Evolutionary conservation across 2,113 vertebrate species (phyloP).

Genomic region (Mohoua ochrocephala): DNA sequence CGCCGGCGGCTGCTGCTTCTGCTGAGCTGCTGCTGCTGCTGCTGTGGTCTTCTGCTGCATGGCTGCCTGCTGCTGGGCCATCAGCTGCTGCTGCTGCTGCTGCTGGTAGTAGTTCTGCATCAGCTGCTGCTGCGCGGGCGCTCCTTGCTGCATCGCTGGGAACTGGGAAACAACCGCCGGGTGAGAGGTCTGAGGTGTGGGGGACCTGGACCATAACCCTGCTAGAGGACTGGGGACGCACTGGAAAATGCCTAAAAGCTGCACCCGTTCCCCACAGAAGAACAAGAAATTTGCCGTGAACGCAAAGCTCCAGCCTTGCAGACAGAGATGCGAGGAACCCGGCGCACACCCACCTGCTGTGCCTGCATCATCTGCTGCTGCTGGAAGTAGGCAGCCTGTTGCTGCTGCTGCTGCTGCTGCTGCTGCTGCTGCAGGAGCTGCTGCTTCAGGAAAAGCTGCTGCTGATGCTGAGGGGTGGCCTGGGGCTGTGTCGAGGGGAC

Average conservation of each 20-base stretch:
- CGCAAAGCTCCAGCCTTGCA: neutral
- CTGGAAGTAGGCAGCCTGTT: constrained; percentile 61
- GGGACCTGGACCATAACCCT: neutral
- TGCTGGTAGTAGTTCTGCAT: constrained; percentile 79
- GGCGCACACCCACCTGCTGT: constrained; percentile 77
- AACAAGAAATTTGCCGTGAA: neutral
- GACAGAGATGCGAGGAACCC: rapidly evolving
- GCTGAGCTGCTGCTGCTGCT: constrained; percentile 17
- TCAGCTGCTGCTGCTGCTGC: constrained; percentile 70
- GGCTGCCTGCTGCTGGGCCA: constrained; percentile 74
- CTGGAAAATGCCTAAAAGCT: neutral
- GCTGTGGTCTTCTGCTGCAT: constrained; percentile 66
- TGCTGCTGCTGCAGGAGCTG: constrained; percentile 69
- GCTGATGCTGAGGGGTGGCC: constrained; percentile 85
- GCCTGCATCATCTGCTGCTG: constrained; percentile 71
- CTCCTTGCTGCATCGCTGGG: constrained; percentile 69
- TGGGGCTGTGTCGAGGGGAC: constrained; percentile 69
- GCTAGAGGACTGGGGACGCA: neutral
- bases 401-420: constrained; percentile 48
- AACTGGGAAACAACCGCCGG: constrained; percentile 63
- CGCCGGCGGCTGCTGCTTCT: neutral
- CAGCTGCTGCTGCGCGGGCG: constrained; percentile 65
- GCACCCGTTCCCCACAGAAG: neutral
- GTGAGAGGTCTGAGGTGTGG: neutral
- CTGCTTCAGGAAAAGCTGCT: constrained; percentile 86